phyloP scores from a whole-genome alignment of 1,140 invertebrate genomes.

The Plectrocnemia conspersa region DNA sequence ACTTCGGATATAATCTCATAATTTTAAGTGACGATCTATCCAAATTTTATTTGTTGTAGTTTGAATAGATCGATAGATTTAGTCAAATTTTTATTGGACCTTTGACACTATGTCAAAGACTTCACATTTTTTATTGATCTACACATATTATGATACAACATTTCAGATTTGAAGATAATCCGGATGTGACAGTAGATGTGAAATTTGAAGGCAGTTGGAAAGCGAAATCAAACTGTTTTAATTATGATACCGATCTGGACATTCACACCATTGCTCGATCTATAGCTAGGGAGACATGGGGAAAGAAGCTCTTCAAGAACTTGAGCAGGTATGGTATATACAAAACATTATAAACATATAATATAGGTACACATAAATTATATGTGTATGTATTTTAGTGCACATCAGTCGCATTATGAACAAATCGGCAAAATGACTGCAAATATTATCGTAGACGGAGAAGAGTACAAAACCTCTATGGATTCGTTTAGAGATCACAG shows the following conservation, averaged over 20 bases:
- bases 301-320: slow-evolving; percentile 57
- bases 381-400: slow-evolving; percentile 44
- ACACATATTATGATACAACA: neutral
- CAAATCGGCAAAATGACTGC: slow-evolving; percentile 61
- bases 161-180: slow-evolving; percentile 46
- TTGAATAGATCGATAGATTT: too few species aligned
- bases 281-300: slow-evolving; percentile 64
- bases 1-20: neutral
- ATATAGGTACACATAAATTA: slow-evolving; percentile 3
- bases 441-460: slow-evolving; percentile 50
- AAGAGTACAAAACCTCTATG: slow-evolving; percentile 47
- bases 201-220: slow-evolving; percentile 52
- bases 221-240: slow-evolving; percentile 54
- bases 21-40: too few species aligned
- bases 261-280: slow-evolving; percentile 55
- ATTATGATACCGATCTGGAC: slow-evolving; percentile 64
- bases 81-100: too few species aligned
- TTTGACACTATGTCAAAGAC: too few species aligned
- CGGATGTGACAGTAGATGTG: slow-evolving; percentile 46
- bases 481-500: slow-evolving; percentile 64
- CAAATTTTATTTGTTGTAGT: too few species aligned
- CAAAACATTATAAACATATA: neutral
- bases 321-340: slow-evolving; percentile 47
- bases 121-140: too few species aligned
- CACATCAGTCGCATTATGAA: slow-evolving; percentile 71